Percentiles rank a stretch among this genome's conserved stretches.
phyloP scores from a whole-genome alignment of 2,113 vertebrate genomes.

The Syngnathus scovelli region DNA sequence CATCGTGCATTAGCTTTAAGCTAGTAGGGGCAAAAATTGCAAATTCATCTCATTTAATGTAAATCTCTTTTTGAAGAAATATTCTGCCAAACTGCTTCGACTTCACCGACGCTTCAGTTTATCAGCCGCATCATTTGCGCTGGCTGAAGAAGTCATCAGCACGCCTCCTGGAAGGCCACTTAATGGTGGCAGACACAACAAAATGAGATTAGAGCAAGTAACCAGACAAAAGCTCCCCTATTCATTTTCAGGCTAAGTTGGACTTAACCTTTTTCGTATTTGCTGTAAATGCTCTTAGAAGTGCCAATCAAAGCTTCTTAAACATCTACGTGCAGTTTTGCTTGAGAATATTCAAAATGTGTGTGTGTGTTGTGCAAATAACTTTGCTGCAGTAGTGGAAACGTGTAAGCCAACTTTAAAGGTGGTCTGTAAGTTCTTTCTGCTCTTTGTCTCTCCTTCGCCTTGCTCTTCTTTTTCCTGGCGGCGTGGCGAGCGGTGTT shows the following conservation, averaged over 20 bases:
- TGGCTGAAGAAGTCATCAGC: not conserved
- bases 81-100: not conserved
- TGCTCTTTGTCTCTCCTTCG: slow-evolving; percentile 50
- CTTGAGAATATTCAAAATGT: slow-evolving; percentile 54
- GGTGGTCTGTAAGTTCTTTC: slow-evolving; percentile 14
- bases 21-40: not conserved
- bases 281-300: slow-evolving; percentile 3
- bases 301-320: not conserved
- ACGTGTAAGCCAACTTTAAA: not conserved
- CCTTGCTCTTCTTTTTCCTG: slow-evolving; percentile 61
- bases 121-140: not conserved
- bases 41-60: not conserved
- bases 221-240: slow-evolving; percentile 1
- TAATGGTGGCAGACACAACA: not conserved
- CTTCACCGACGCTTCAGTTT: not conserved
- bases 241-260: slow-evolving; percentile 2
- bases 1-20: not conserved
- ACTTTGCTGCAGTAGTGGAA: too few relatives aligned
- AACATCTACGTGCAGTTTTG: slow-evolving; percentile 3
- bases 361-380: slow-evolving; percentile 13
- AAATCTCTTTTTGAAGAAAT: too few relatives aligned
- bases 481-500: slow-evolving; percentile 47
- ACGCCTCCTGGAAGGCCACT: not conserved
- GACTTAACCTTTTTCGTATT: slow-evolving; percentile 6
- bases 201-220: slow-evolving; percentile 1